These are phyloP conservation scores for Sylvicola cinctus DNA, from an alignment of 2,888 invertebrate genomes.

Conservation along the genomic window DNA sequence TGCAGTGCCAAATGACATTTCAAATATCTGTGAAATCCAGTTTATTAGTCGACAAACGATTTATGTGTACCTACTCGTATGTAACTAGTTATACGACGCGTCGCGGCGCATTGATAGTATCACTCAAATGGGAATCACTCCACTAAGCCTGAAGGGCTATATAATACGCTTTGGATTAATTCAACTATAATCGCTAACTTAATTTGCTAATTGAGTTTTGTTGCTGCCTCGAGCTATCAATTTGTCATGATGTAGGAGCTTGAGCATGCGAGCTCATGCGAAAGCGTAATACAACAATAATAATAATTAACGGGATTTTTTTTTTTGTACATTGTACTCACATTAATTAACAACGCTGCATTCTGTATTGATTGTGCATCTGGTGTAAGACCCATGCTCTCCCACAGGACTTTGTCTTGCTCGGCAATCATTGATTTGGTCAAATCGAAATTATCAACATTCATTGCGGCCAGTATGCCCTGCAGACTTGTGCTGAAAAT, in stretches of 20 bases:
- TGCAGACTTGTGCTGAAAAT: constrained; percentile 10
- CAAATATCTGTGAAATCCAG: constrained; percentile 11
- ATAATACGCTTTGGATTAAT: no score
- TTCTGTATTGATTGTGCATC: constrained; percentile 25
- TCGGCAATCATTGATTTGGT: constrained; percentile 18
- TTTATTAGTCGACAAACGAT: not conserved
- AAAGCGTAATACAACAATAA: no score
- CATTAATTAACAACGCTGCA: constrained; percentile 18
- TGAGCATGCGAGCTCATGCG: no score
- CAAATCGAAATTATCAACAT: constrained; percentile 14
- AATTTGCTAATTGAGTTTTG: no score
- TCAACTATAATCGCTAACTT: no score
- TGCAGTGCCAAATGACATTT: constrained; percentile 17
- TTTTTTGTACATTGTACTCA: no score
- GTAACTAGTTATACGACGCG: not conserved
- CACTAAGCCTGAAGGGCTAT: no score
- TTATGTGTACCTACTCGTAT: not conserved
- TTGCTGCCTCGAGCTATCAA: no score
- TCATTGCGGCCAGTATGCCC: constrained; percentile 12
- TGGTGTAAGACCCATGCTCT: constrained; percentile 24
- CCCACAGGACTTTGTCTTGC: constrained; percentile 29
- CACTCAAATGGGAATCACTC: no score
- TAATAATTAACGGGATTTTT: no score
- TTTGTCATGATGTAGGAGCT: no score
- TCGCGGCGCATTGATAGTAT: no score